Conservation (phyloP, 2,797 vertebrate species). For the Pristis pectinata region DNA sequence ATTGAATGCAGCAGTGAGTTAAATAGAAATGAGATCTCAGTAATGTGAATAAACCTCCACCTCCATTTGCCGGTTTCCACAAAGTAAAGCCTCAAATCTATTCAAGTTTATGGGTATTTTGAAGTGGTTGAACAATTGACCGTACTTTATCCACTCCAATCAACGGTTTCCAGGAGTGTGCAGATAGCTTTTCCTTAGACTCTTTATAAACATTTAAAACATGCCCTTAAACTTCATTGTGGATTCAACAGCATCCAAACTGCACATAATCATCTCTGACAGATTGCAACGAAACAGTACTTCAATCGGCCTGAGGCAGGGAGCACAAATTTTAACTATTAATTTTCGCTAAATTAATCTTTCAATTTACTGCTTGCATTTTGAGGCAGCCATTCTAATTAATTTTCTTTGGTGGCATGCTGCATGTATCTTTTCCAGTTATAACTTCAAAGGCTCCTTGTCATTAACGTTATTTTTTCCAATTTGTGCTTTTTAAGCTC, state of each 20-base stretch:
- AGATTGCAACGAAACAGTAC: neutral
- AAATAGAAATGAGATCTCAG: neutral
- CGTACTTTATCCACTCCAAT: neutral
- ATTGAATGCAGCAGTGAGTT: neutral
- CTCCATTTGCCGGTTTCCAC: neutral
- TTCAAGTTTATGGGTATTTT: neutral
- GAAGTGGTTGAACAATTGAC: neutral
- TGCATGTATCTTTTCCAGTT: neutral
- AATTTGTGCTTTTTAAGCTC: neutral
- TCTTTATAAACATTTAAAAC: neutral
- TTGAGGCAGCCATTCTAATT: constrained; percentile 25
- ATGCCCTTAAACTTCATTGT: no score
- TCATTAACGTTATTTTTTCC: neutral
- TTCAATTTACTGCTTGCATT: neutral
- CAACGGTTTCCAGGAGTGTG: neutral
- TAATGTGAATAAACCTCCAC: neutral
- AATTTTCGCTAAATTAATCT: constrained; percentile 30
- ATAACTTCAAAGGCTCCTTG: neutral
- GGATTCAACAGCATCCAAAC: neutral
- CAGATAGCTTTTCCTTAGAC: neutral
- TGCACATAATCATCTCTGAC: neutral
- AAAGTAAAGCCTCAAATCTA: neutral
- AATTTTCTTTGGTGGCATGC: neutral
- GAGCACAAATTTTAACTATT: constrained; percentile 17
- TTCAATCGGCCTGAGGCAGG: neutral